Evolutionary conservation across 2,113 vertebrate genomes (phyloP).

Genomic region (Equus quagga): DNA sequence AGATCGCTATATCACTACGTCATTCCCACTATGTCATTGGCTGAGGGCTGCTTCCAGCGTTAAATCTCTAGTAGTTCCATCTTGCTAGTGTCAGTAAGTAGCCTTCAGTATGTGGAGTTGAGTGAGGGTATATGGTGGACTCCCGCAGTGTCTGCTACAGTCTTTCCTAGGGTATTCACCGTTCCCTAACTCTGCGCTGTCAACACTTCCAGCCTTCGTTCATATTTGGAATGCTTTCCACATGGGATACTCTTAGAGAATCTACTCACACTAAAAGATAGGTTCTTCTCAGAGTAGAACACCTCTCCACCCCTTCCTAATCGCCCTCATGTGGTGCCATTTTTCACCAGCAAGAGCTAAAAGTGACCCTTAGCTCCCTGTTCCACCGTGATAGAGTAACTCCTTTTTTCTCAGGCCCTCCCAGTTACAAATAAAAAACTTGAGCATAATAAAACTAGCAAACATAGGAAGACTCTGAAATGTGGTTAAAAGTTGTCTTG

Average conservation of each 20-base stretch:
- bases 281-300: background rate
- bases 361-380: background rate
- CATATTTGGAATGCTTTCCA: background rate
- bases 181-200: background rate
- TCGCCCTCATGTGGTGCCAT: rapidly evolving
- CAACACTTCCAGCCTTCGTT: background rate
- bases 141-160: background rate
- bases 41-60: background rate
- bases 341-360: background rate
- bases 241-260: background rate
- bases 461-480: background rate
- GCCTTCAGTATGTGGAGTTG: background rate
- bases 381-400: background rate
- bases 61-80: background rate
- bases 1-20: too few relatives aligned
- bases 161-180: background rate
- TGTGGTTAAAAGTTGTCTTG: background rate
- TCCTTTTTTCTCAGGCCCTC: background rate
- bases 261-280: background rate
- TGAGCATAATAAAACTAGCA: background rate
- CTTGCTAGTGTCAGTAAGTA: background rate
- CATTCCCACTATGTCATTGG: background rate
- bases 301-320: rapidly evolving
- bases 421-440: background rate
- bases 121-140: background rate